phyloP scores from a whole-genome alignment of 2,113 vertebrate species.

The Chlorodrepanis virens region DNA sequence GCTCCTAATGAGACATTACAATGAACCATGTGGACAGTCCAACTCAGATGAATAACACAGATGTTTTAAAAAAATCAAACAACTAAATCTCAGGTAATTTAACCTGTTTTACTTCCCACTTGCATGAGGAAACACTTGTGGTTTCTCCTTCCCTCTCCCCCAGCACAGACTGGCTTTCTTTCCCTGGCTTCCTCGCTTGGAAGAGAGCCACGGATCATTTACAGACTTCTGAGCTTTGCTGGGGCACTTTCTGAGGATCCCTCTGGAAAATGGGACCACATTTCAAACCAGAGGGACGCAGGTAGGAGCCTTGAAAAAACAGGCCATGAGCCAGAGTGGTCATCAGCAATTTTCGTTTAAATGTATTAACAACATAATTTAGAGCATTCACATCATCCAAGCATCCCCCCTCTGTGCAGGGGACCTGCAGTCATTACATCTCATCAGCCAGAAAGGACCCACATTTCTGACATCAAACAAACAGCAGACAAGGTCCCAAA shows the following conservation, averaged over 20 bases:
- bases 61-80: not conserved
- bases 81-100: not conserved
- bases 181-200: not conserved
- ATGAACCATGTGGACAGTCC: not conserved
- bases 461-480: not conserved
- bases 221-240: rapidly evolving
- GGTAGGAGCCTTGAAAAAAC: not conserved
- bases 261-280: not conserved
- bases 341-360: not conserved
- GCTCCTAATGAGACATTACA: not conserved
- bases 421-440: not conserved
- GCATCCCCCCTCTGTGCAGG: rapidly evolving
- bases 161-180: not conserved
- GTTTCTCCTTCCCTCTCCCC: not conserved
- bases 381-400: not conserved
- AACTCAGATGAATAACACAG: not conserved
- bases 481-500: not conserved
- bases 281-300: not conserved
- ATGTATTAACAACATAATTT: not conserved
- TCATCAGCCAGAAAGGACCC: not conserved
- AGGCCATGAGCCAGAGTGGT: not conserved
- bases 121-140: not conserved
- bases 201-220: not conserved
- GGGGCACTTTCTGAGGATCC: not conserved
- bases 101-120: not conserved